Evolutionary conservation across 2,888 invertebrate genomes (phyloP), one percentile per base, ranked within the genome.

Genomic region (Drosophila stalkeri): DNA sequence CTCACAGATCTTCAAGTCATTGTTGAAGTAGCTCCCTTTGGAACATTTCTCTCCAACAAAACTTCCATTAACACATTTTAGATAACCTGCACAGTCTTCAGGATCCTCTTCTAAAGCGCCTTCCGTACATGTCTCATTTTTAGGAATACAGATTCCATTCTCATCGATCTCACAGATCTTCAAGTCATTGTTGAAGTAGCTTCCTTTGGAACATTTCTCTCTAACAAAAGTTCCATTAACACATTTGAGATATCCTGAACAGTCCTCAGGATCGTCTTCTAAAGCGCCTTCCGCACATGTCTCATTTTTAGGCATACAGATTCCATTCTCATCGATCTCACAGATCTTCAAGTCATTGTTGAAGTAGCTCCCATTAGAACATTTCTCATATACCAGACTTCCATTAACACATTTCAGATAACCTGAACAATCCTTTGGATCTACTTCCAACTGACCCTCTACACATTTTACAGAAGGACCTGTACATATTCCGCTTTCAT

Each of bases 341-440:
- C 70, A 82, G 11, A 56, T 8, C 9, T 55, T 16, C 1, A 49
- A 0, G 1, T 8, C 2, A 1, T 37, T 0, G 20, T 74, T 59
- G 16, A 70, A 77, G 27, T 67, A 70, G 3, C 39, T 57, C 1
- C 57, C 56, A n/a, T 1, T 16, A 5, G 1, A 18, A 37, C 72
- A 72, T 5, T 65, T 61, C 1, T 39, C 16, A 1, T 54, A 20
- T 0, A 31, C 3, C 0, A 54, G 23, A 1, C n/a, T 35, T 16
- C 61, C 51, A n/a, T 66, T 18, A 1, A 35, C 4, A n/a, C 72
- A 73, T 12, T 18, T 1, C 5, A 74, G n/a, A 20, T 63, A 73
- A 0, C 62, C 59, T 2, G 66, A 27, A 11, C 39, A 46, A 20
- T 55, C 27, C 0, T 35, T 11, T 2, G 57, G 43, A 54, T 62